A percentile compares a stretch with the other conserved stretches of the same genome.
These are phyloP conservation scores for Bemisia tabaci DNA, from an alignment of 1,140 invertebrate genomes.

Conservation along the genomic window DNA sequence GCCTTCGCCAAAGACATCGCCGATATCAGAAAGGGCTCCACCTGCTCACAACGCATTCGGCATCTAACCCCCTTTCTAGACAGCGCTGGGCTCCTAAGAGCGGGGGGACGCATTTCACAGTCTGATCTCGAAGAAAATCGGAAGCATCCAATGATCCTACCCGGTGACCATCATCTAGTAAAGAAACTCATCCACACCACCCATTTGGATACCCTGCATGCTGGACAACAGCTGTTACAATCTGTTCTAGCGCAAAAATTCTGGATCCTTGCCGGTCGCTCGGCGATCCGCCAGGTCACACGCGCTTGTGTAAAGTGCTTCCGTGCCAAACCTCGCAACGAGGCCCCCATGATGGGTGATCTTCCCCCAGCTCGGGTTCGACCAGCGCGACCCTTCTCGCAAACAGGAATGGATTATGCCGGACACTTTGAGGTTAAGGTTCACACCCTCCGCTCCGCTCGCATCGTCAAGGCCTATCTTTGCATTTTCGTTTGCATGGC, in stretches of 20 bases:
- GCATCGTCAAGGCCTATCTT: too few relatives aligned
- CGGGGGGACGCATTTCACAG: too few relatives aligned
- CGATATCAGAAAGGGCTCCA: too few relatives aligned
- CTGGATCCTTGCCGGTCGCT: slow-evolving; percentile 25
- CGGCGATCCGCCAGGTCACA: slow-evolving; percentile 15
- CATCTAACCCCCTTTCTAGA: too few relatives aligned
- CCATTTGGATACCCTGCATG: slow-evolving; percentile 24
- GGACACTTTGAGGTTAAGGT: too few relatives aligned
- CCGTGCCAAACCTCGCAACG: not conserved
- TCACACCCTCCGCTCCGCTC: too few relatives aligned
- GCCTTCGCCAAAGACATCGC: too few relatives aligned
- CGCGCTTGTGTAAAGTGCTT: slow-evolving; percentile 25
- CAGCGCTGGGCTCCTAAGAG: too few relatives aligned
- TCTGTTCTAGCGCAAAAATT: slow-evolving; percentile 21
- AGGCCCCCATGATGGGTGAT: slow-evolving; percentile 24
- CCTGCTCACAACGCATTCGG: too few relatives aligned
- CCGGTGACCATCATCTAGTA: slow-evolving; percentile 15
- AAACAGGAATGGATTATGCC: slow-evolving; percentile 26
- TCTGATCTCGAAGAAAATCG: too few relatives aligned
- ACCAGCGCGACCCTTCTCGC: slow-evolving; percentile 19
- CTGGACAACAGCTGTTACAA: slow-evolving; percentile 23
- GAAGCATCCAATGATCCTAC: slow-evolving; percentile 21
- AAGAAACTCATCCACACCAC: slow-evolving; percentile 19
- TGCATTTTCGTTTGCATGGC: too few relatives aligned
- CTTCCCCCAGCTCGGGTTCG: slow-evolving; percentile 24